A percentile compares a stretch with the other conserved stretches of the same genome.
Conservation (phyloP, 1,140 invertebrate genomes). For the Papilio xuthus region DNA sequence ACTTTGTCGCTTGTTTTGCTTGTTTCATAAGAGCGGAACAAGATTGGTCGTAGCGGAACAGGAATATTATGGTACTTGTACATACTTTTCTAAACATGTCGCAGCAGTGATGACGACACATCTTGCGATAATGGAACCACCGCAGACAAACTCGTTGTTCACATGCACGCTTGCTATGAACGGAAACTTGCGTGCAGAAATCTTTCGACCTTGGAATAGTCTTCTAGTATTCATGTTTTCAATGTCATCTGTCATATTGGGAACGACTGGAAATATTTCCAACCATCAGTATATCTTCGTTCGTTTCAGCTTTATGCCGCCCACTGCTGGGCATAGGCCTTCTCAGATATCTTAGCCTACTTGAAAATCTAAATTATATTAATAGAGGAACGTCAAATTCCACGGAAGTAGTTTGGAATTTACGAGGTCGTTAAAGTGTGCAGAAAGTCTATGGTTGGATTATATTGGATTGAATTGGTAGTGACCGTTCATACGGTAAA, state of each 20-base stretch:
- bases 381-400: not conserved
- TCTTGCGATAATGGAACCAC: slow-evolving; percentile 48
- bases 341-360: not conserved
- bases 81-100: slow-evolving; percentile 50
- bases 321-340: too few species aligned
- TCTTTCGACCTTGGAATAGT: slow-evolving; percentile 38
- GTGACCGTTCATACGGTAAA: too few species aligned
- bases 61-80: not conserved
- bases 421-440: too few species aligned
- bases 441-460: too few species aligned
- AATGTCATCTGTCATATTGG: not conserved
- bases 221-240: slow-evolving; percentile 38
- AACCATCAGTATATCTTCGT: not conserved
- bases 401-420: not conserved
- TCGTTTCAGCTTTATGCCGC: too few species aligned
- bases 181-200: slow-evolving; percentile 41
- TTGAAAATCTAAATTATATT: not conserved
- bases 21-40: too few species aligned
- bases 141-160: slow-evolving; percentile 41
- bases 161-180: slow-evolving; percentile 51
- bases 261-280: not conserved
- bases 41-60: not conserved
- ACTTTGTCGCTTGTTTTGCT: too few species aligned
- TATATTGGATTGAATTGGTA: too few species aligned
- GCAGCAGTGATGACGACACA: slow-evolving; percentile 48